phyloP scores from a whole-genome alignment of 2,888 invertebrate genomes.

The Pheosia tremula region DNA sequence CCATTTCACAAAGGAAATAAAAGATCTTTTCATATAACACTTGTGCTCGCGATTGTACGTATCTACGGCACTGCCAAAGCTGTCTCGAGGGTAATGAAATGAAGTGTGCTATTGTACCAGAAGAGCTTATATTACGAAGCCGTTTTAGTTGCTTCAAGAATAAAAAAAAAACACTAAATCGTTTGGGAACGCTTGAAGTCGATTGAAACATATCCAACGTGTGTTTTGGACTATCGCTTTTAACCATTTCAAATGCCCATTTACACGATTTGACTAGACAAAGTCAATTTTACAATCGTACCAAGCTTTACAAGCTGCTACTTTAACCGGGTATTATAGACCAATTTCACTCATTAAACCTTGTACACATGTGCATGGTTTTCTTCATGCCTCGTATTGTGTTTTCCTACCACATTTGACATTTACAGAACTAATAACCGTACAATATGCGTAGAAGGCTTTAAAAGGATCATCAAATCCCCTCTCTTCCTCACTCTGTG shows the following conservation, averaged over 20 bases:
- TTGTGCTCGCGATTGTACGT: constrained; percentile 53
- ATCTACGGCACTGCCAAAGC: constrained; percentile 45
- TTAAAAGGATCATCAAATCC: background rate
- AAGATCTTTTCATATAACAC: constrained; percentile 46
- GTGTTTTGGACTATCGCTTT: background rate
- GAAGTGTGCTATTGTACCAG: constrained; percentile 56
- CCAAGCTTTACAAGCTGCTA: too few species aligned
- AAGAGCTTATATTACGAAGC: constrained; percentile 55
- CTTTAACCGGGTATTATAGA: too few species aligned
- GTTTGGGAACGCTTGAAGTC: constrained; percentile 46
- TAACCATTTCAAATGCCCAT: too few species aligned
- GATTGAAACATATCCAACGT: background rate
- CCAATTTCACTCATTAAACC: too few species aligned
- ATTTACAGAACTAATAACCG: too few species aligned
- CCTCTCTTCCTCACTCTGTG: background rate
- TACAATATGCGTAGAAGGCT: too few species aligned
- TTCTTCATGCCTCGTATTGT: too few species aligned
- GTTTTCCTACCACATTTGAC: too few species aligned
- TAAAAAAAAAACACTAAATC: constrained; percentile 42
- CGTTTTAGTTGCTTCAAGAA: constrained; percentile 50
- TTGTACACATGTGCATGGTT: too few species aligned
- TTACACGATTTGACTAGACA: too few species aligned
- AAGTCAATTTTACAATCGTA: too few species aligned
- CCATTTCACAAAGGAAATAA: constrained; percentile 33
- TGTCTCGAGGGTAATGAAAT: constrained; percentile 64